phyloP scores from a whole-genome alignment of 2,797 vertebrate genomes.

The Ctenosaura bakeri region DNA sequence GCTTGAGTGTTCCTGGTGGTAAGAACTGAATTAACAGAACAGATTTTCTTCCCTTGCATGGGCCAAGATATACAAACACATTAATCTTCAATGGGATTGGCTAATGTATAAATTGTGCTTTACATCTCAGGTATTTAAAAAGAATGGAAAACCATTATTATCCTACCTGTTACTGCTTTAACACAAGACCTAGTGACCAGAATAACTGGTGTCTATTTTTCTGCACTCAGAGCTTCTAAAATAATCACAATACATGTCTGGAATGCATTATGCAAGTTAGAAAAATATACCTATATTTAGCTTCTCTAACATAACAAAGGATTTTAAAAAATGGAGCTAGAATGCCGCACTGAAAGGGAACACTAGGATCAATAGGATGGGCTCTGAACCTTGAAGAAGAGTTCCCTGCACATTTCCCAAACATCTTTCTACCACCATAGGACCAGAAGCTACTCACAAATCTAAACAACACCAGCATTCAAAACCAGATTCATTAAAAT shows the following conservation, averaged over 20 bases:
- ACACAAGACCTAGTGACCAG: not conserved
- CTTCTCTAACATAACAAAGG: not conserved
- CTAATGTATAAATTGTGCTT: not conserved
- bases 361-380: not conserved
- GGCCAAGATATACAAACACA: not conserved
- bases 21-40: not conserved
- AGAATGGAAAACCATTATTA: not conserved
- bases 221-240: not conserved
- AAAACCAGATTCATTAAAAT: constrained; percentile 1
- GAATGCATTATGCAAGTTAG: not conserved
- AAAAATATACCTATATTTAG: not conserved
- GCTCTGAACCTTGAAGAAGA: not conserved
- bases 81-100: not conserved
- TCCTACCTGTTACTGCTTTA: not conserved
- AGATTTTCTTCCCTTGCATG: not conserved
- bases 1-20: not conserved
- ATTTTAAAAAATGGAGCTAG: not conserved
- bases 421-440: not conserved
- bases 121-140: not conserved
- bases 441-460: not conserved
- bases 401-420: not conserved
- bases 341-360: not conserved
- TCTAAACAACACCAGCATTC: not conserved
- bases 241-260: not conserved
- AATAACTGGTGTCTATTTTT: not conserved